These are phyloP conservation scores for Burhinus oedicnemus DNA, from an alignment of 2,113 vertebrate genomes.

Conservation along the genomic window DNA sequence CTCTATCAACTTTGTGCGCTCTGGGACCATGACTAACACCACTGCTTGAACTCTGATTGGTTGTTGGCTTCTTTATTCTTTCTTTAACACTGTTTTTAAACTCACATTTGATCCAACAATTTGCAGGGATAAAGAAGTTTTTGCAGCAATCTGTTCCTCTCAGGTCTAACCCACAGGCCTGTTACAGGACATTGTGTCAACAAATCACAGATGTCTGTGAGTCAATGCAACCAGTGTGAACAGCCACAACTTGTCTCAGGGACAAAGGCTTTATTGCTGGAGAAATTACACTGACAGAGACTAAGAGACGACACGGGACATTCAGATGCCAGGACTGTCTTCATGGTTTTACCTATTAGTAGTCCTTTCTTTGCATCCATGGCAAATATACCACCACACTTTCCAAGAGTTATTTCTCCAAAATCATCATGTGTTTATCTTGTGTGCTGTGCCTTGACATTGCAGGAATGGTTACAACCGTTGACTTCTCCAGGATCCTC, in stretches of 20 bases:
- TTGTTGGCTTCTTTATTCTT: slow-evolving; percentile 5
- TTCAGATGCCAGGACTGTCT: not conserved
- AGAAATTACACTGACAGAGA: not conserved
- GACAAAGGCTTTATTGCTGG: not conserved
- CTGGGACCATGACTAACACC: slow-evolving; percentile 31
- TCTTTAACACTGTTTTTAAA: not conserved
- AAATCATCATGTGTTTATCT: not conserved
- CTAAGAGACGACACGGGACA: not conserved
- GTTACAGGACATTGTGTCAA: not conserved
- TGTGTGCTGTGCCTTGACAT: fast-evolving
- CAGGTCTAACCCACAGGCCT: not conserved
- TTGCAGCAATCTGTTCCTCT: not conserved
- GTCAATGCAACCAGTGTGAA: not conserved
- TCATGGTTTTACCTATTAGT: not conserved
- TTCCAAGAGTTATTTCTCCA: not conserved
- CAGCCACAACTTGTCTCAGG: not conserved
- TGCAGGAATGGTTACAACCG: not conserved
- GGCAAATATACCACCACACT: not conserved
- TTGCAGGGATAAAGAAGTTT: slow-evolving; percentile 4
- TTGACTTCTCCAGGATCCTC: not conserved
- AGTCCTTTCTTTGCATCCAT: not conserved
- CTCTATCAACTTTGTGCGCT: not conserved
- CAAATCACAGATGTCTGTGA: not conserved
- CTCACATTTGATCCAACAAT: not conserved
- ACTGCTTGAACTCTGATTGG: not conserved